Base-by-base conservation (phyloP, 2,113 vertebrate species). In the Dasypus novemcinctus region DNA sequence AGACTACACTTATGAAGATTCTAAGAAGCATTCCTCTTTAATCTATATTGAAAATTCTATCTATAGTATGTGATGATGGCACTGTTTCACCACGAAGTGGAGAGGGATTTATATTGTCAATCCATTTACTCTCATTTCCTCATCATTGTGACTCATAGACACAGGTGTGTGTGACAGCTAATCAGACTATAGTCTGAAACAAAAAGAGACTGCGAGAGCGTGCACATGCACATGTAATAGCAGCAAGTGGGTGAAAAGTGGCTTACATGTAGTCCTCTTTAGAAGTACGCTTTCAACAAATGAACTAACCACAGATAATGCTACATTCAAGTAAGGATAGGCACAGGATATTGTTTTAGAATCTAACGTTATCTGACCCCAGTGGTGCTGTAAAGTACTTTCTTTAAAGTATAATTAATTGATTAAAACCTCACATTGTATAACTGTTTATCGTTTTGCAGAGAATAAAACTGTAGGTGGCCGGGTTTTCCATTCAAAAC, bases 401-500 rank as follows among this genome's bases (percentile, higher is more conserved):
- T 21, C 74, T 85, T 88, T 94, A 38, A 92, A 87, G 46, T 43
- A 2, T 31, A 68, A 29, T 71, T 46, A 87, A 61, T 10, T 25
- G 29, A 86, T 63, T 7, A 76, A 36, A 90, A 87, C 96, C 99
- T 99, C 98, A 99, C 99, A 86, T 99, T 99, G 97, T 99, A 99
- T 27, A 99, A 97, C 68, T 99, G 99, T 14, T 99, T 99, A 97
- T 99, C 99, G 96, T 97, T 98, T 59, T 99, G 99, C 41, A 99
- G 98, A 43, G 99, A 99, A 93, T 99, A 99, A 97, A 99, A 99
- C 97, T 99, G 99, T 95, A 99, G 97, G 94, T 99, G 99, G n/a
- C 99, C 99, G 0, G 99, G 99, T 95, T 99, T 99, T 38, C 99
- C 99, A 29, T 99, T 99, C 90, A 99, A 98, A 93, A 99, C 99